These are phyloP conservation scores for Pheucticus melanocephalus DNA, from an alignment of 2,113 vertebrate genomes.

Conservation along the genomic window DNA sequence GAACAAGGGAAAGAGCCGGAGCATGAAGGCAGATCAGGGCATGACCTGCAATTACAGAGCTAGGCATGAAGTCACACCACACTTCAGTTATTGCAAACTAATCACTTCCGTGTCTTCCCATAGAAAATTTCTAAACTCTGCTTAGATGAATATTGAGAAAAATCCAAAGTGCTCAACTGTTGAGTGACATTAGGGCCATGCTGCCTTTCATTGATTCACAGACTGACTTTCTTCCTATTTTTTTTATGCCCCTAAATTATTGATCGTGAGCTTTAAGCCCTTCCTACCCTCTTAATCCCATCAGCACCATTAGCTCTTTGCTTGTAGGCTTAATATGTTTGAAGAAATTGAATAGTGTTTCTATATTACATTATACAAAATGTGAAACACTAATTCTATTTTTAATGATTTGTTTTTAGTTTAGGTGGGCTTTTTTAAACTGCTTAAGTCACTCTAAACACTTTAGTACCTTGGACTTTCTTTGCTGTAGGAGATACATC, in stretches of 20 bases:
- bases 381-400: background rate
- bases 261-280: background rate
- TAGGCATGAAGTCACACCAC: background rate
- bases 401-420: conserved; percentile 19
- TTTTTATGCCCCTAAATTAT: conserved; percentile 14
- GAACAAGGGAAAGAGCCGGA: background rate
- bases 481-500: background rate
- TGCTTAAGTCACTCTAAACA: background rate
- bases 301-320: conserved; percentile 38
- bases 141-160: background rate
- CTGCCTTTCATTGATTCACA: background rate
- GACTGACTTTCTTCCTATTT: background rate
- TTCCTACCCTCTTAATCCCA: conserved; percentile 2
- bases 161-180: background rate
- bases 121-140: background rate
- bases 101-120: background rate
- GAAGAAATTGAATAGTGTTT: background rate
- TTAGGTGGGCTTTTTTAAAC: background rate
- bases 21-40: background rate
- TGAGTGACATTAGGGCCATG: background rate
- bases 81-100: background rate
- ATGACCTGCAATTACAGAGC: background rate
- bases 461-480: background rate
- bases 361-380: background rate
- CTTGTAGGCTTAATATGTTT: background rate